Evolutionary conservation across 2,113 vertebrate species (phyloP).

Genomic region (Neogale vison): DNA sequence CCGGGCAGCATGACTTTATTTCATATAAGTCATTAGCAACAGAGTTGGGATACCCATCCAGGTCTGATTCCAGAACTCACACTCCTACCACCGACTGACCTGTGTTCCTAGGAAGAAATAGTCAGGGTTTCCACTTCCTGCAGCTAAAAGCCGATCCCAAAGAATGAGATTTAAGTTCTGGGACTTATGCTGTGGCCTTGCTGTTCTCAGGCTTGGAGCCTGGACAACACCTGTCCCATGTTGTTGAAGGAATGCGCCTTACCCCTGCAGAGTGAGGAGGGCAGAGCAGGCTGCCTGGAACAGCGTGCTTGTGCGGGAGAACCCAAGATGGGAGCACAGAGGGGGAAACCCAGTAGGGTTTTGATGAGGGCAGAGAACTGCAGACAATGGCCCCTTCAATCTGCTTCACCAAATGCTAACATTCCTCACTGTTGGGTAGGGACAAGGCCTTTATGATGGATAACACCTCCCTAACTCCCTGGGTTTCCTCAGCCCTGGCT

Average conservation of each 20-base stretch:
- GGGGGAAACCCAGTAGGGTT: not conserved
- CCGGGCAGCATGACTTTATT: not conserved
- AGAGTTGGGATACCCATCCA: not conserved
- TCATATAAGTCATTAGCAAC: constrained; percentile 3
- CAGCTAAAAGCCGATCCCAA: not conserved
- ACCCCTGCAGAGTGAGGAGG: not conserved
- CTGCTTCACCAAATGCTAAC: not conserved
- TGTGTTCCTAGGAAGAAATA: not conserved
- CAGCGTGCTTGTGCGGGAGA: not conserved
- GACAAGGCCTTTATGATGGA: constrained; percentile 21
- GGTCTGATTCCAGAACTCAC: not conserved
- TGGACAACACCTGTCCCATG: not conserved
- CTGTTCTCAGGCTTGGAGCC: not conserved
- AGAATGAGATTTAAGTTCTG: not conserved
- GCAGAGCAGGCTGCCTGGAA: not conserved
- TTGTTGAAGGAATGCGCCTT: not conserved
- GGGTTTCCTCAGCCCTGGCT: constrained; percentile 51
- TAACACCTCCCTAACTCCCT: constrained; percentile 15
- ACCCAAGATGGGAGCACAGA: not conserved
- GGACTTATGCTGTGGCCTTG: not conserved
- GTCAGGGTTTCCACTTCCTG: not conserved
- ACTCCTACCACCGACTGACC: not conserved
- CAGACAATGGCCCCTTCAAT: not conserved
- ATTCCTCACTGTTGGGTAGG: not conserved
- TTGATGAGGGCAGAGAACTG: not conserved